Conservation (phyloP, 2,113 vertebrate genomes). For the Glaucidium brasilianum region DNA sequence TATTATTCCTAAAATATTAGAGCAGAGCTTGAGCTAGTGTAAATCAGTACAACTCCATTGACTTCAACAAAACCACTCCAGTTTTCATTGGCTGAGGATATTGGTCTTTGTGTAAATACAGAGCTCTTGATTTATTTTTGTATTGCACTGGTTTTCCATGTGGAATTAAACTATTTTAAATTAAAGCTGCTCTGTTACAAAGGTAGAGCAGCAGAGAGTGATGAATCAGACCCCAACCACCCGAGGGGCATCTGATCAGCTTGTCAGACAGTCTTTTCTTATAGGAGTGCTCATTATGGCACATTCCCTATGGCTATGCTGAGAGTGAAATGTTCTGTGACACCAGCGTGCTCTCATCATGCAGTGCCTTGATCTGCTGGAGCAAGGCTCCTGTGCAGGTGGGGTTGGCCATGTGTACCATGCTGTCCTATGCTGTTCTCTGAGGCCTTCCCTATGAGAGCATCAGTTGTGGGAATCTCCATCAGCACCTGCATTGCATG, state of each 20-base stretch:
- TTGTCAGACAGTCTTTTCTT: neutral
- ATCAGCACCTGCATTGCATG: neutral
- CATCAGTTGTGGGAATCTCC: neutral
- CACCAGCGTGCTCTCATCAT: neutral
- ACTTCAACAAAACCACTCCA: neutral
- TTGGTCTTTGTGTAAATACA: constrained; percentile 6
- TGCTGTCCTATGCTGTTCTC: rapidly evolving
- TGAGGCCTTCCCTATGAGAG: neutral
- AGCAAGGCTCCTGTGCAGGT: neutral
- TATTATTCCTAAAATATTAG: neutral
- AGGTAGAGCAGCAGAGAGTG: neutral
- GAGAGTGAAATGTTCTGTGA: neutral
- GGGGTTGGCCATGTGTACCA: neutral
- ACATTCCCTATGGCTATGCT: neutral
- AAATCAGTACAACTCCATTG: neutral
- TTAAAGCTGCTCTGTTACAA: neutral
- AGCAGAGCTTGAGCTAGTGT: neutral
- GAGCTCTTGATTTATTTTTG: neutral
- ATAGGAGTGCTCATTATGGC: neutral
- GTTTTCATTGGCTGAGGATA: neutral
- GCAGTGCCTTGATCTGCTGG: neutral
- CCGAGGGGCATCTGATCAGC: neutral
- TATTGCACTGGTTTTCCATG: neutral
- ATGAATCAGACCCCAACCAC: neutral
- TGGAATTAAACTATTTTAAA: constrained; percentile 10